Conservation (phyloP, 2,113 vertebrate genomes). For the Sclerurus mexicanus region DNA sequence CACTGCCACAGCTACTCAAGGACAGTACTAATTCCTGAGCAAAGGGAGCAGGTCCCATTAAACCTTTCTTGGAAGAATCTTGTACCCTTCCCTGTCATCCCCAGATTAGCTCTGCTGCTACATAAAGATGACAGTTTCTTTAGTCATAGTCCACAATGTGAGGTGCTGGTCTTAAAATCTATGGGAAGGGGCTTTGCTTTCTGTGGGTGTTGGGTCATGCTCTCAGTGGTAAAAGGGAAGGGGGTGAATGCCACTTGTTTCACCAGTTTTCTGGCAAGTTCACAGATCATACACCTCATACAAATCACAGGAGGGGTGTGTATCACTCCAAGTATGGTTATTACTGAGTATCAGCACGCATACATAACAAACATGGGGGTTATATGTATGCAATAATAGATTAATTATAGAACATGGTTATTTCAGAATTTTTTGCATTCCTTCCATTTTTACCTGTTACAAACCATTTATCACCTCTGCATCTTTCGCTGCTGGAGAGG, state of each 20-base stretch:
- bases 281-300: background rate
- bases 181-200: background rate
- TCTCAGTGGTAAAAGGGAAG: background rate
- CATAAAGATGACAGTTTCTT: background rate
- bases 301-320: background rate
- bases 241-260: background rate
- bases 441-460: background rate
- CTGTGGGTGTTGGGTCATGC: background rate
- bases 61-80: background rate
- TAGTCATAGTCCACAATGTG: background rate
- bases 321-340: background rate
- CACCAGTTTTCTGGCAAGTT: background rate
- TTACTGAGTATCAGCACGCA: background rate
- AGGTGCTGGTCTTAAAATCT: background rate
- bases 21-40: background rate
- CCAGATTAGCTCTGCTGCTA: background rate
- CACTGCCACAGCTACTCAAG: slow-evolving; percentile 47
- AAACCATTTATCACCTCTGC: background rate
- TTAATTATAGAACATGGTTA: background rate
- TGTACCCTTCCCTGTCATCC: background rate
- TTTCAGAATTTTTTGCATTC: background rate
- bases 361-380: background rate
- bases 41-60: background rate
- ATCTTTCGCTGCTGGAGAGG: background rate
- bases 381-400: background rate